phyloP scores from a whole-genome alignment of 2,888 invertebrate genomes.

The Tenthredo notha region DNA sequence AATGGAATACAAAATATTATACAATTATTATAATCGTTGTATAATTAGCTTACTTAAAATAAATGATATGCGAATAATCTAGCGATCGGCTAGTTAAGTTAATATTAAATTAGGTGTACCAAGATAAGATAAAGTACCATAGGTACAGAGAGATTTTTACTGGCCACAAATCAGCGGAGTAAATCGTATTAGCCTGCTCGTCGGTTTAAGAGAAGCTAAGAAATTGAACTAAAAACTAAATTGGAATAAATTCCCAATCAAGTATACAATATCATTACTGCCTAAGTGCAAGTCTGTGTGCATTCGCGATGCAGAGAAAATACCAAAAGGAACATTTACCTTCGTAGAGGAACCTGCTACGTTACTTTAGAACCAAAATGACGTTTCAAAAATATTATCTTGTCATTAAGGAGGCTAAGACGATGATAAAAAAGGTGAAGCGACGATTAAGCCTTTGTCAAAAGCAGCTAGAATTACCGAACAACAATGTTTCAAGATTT shows the following conservation, averaged over 20 bases:
- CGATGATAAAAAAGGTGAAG: neutral
- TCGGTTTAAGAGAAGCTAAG: neutral
- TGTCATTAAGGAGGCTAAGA: conserved; percentile 7
- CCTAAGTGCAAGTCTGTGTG: neutral
- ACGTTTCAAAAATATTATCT: conserved; percentile 30
- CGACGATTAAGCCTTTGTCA: conserved; percentile 62
- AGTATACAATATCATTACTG: neutral
- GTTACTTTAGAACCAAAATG: conserved; percentile 38
- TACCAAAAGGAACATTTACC: neutral
- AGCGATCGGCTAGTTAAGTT: conserved; percentile 8
- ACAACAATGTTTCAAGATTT: conserved; percentile 73
- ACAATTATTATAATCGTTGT: conserved; percentile 25
- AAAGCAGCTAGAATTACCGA: conserved; percentile 70
- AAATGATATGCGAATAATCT: conserved; percentile 2
- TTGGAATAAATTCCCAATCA: neutral
- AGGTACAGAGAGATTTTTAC: conserved; percentile 5
- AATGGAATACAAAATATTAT: conserved; percentile 39
- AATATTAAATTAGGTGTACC: neutral
- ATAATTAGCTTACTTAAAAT: conserved; percentile 25
- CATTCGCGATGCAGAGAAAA: neutral
- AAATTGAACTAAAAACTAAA: neutral
- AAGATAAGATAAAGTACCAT: neutral
- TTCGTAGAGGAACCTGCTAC: neutral
- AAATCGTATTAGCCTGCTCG: conserved; percentile 20
- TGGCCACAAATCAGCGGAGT: neutral